Conservation (phyloP, 1,140 invertebrate species). For the Papilio machaon region DNA sequence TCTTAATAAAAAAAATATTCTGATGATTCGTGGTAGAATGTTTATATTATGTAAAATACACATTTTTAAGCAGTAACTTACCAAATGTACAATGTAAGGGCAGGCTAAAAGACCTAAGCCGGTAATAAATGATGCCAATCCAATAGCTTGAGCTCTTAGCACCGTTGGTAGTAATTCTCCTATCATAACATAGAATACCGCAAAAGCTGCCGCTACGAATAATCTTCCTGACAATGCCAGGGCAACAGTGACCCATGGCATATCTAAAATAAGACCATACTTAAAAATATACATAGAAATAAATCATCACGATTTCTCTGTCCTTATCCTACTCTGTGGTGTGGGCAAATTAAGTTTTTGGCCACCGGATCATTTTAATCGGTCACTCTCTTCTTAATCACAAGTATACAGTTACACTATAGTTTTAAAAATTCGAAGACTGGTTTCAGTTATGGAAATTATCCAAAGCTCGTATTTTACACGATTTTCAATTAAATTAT, state of each 20-base stretch:
- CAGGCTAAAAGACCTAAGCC: conserved; percentile 85
- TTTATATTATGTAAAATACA: not conserved
- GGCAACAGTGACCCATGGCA: conserved; percentile 84
- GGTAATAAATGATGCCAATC: conserved; percentile 85
- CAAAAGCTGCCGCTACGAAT: conserved; percentile 85
- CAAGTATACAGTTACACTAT: too few species aligned
- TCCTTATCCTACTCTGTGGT: too few species aligned
- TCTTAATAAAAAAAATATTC: not conserved
- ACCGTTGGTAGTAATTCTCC: conserved; percentile 86
- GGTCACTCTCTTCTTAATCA: too few species aligned
- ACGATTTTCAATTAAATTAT: too few species aligned
- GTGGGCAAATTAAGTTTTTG: too few species aligned
- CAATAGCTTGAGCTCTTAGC: conserved; percentile 86
- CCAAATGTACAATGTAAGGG: conserved; percentile 88
- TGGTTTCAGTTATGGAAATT: too few species aligned
- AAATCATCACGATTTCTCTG: too few species aligned
- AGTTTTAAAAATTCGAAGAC: too few species aligned
- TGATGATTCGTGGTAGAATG: not conserved
- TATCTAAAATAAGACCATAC: conserved; percentile 66
- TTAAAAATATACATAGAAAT: too few species aligned
- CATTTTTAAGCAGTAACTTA: conserved; percentile 46
- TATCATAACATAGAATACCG: conserved; percentile 87
- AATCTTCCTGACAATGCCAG: conserved; percentile 86
- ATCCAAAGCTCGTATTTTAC: too few species aligned
- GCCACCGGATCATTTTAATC: too few species aligned